phyloP scores from a whole-genome alignment of 2,888 invertebrate genomes.

The Biston stratarius region DNA sequence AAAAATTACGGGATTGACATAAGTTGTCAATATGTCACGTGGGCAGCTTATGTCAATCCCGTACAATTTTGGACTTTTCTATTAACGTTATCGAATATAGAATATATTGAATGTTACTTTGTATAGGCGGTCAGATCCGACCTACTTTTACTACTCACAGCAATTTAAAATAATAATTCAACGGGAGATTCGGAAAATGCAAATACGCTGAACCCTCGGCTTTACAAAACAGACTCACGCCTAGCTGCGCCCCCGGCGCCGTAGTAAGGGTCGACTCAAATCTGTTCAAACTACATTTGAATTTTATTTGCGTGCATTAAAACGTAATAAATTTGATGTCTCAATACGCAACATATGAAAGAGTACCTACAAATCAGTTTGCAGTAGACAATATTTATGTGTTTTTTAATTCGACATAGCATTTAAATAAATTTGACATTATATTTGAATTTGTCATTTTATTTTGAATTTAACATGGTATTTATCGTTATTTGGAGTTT shows the following conservation, averaged over 20 bases:
- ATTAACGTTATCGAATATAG: too few relatives aligned
- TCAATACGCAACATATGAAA: conserved; percentile 49
- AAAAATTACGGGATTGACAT: too few relatives aligned
- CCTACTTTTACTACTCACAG: too few relatives aligned
- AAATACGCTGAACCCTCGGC: conserved; percentile 18
- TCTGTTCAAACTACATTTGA: conserved; percentile 58
- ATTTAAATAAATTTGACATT: too few relatives aligned
- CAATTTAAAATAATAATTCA: background rate
- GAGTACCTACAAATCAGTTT: background rate
- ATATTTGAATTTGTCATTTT: too few relatives aligned
- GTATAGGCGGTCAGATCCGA: too few relatives aligned
- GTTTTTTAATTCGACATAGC: background rate
- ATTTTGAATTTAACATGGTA: too few relatives aligned
- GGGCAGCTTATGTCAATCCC: too few relatives aligned
- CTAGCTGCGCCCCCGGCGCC: conserved; percentile 37
- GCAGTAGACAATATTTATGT: conserved; percentile 14
- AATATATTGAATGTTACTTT: too few relatives aligned
- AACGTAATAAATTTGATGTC: conserved; percentile 73
- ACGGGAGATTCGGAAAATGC: conserved; percentile 1
- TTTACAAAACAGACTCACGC: conserved; percentile 30
- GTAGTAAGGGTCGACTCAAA: conserved; percentile 38
- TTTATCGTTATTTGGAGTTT: too few relatives aligned
- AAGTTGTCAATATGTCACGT: too few relatives aligned
- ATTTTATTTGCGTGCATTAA: conserved; percentile 78
- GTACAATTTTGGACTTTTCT: too few relatives aligned